A percentile compares a stretch with the other conserved stretches of the same genome.
Conservation (phyloP, 1,140 invertebrate genomes). For the Eciton burchellii region DNA sequence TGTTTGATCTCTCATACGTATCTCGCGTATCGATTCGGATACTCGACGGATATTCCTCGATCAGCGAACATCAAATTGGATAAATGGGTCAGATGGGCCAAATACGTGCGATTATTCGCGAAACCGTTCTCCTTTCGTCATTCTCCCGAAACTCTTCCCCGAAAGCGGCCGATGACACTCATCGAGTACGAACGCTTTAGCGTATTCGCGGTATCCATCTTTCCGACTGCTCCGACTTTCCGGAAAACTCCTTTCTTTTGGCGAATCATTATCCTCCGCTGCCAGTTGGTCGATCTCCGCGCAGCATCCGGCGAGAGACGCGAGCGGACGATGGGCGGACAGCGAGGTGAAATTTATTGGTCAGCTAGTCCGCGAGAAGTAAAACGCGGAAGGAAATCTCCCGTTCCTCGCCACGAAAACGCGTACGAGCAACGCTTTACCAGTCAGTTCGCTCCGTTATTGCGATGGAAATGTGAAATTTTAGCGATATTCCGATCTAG, state of each 20-base stretch:
- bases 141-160: background rate
- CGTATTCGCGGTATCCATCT: constrained; percentile 65
- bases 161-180: constrained; percentile 3
- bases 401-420: background rate
- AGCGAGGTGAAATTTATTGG: constrained; percentile 5
- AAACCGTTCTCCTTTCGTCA: constrained; percentile 22
- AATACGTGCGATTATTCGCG: background rate
- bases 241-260: constrained; percentile 77
- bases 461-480: background rate
- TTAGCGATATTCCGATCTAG: background rate
- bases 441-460: constrained; percentile 4
- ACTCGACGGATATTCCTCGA: background rate
- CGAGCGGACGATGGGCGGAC: background rate
- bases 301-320: constrained; percentile 62
- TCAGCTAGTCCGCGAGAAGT: background rate
- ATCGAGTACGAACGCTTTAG: constrained; percentile 56
- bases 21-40: too few relatives aligned
- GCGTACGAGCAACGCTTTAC: background rate
- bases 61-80: background rate
- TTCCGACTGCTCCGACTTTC: constrained; percentile 72
- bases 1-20: too few relatives aligned
- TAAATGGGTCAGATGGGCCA: constrained; percentile 17
- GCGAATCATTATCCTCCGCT: constrained; percentile 76
- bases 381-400: constrained; percentile 15
- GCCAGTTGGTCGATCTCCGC: constrained; percentile 64